phyloP scores from a whole-genome alignment of 1,140 invertebrate genomes.

The Odontomachus brunneus region DNA sequence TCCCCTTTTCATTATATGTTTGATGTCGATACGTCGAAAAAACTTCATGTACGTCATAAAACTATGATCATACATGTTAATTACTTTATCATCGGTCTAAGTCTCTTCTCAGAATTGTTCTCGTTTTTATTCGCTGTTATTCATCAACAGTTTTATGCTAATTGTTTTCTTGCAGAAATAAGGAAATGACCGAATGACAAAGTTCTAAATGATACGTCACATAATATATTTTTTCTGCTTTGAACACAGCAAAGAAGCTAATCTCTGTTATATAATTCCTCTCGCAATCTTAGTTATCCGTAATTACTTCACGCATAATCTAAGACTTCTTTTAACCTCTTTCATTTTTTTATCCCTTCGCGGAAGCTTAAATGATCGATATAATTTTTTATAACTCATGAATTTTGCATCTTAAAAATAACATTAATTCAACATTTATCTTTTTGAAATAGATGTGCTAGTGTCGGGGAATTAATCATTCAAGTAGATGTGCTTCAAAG shows the following conservation, averaged over 20 bases:
- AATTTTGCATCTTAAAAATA: too few relatives aligned
- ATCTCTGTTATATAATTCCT: too few relatives aligned
- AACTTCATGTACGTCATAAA: neutral
- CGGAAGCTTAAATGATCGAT: too few relatives aligned
- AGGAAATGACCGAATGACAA: slow-evolving; percentile 20
- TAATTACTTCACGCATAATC: neutral
- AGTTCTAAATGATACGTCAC: slow-evolving; percentile 6
- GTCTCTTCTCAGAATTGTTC: slow-evolving; percentile 21
- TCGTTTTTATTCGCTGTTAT: slow-evolving; percentile 39
- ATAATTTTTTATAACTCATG: too few relatives aligned
- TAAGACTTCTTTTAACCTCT: neutral
- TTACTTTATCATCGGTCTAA: slow-evolving; percentile 9
- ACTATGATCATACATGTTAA: neutral
- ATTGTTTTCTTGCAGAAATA: slow-evolving; percentile 7
- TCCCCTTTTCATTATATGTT: neutral
- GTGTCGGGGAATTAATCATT: too few relatives aligned
- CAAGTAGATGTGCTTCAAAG: too few relatives aligned
- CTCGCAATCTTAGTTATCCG: too few relatives aligned
- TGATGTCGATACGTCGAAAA: neutral
- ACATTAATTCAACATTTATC: too few relatives aligned
- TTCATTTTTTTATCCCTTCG: neutral
- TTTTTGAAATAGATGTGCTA: too few relatives aligned
- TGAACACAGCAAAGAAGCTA: too few relatives aligned
- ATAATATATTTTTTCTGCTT: neutral
- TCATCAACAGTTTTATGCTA: neutral